A percentile compares a stretch with the other conserved stretches of the same genome.
These are phyloP conservation scores for Pristionchus mayeri DNA, from an alignment of 2,888 invertebrate genomes.

Conservation along the genomic window DNA sequence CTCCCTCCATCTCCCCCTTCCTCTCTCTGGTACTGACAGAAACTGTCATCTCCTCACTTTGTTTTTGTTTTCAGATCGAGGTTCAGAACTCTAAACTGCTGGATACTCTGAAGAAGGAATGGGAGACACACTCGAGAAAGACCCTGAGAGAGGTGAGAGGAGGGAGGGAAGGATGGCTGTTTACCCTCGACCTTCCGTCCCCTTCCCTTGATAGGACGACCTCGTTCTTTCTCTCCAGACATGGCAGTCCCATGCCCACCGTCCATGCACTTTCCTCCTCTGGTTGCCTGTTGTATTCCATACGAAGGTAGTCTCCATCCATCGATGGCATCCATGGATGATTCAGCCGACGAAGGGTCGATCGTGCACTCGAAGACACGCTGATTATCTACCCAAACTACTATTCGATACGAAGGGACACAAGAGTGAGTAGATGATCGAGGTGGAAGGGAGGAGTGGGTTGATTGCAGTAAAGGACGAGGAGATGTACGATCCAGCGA, in stretches of 20 bases:
- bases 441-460: no score
- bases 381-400: slow-evolving; percentile 33
- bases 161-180: neutral
- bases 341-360: slow-evolving; percentile 38
- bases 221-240: neutral
- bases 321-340: neutral
- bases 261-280: slow-evolving; percentile 9
- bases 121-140: slow-evolving; percentile 33
- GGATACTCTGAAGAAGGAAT: slow-evolving; percentile 21
- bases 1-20: no score
- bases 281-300: slow-evolving; percentile 44
- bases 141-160: neutral
- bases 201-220: neutral
- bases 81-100: slow-evolving; percentile 3
- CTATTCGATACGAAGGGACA: slow-evolving; percentile 42
- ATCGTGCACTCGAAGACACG: slow-evolving; percentile 23
- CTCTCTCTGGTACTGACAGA: neutral
- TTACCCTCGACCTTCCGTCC: neutral
- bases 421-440: slow-evolving; percentile 19
- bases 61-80: slow-evolving; percentile 35
- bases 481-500: slow-evolving; percentile 30
- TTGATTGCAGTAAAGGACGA: slow-evolving; percentile 31
- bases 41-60: neutral
- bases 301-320: neutral
- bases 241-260: slow-evolving; percentile 9